Evolutionary conservation across 2,888 invertebrate species (phyloP).

Genomic region (Dryadula phaetusa): DNA sequence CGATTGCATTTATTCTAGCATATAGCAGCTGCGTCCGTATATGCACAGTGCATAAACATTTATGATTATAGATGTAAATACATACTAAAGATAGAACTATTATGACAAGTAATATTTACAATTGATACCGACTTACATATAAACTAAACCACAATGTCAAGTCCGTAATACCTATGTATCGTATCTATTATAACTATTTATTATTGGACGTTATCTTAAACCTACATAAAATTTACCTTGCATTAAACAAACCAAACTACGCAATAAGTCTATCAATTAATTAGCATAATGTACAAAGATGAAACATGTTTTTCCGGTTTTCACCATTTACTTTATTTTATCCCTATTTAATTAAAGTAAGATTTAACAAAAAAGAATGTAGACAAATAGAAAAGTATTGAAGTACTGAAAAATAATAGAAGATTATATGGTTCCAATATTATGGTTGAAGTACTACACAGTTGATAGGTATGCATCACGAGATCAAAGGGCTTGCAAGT

Average conservation of each 20-base stretch:
- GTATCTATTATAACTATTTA: constrained; percentile 5
- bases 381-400: not conserved
- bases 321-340: constrained; percentile 59
- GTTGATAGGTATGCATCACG: constrained; percentile 35
- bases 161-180: constrained; percentile 9
- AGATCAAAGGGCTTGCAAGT: constrained; percentile 73
- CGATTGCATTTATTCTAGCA: not conserved
- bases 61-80: not conserved
- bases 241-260: constrained; percentile 42
- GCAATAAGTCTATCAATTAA: constrained; percentile 46
- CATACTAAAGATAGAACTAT: not conserved
- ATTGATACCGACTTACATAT: constrained; percentile 8
- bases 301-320: too few relatives aligned
- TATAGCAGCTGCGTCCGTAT: not conserved
- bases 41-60: not conserved
- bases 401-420: too few relatives aligned
- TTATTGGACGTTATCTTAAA: constrained; percentile 28
- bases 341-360: constrained; percentile 56
- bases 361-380: constrained; percentile 41
- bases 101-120: constrained; percentile 17
- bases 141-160: constrained; percentile 29
- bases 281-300: constrained; percentile 43
- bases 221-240: constrained; percentile 33
- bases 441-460: constrained; percentile 2
- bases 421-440: not conserved